These are phyloP conservation scores for Gambusia yucatana DNA, from an alignment of 2,797 vertebrate genomes.

Conservation along the genomic window DNA sequence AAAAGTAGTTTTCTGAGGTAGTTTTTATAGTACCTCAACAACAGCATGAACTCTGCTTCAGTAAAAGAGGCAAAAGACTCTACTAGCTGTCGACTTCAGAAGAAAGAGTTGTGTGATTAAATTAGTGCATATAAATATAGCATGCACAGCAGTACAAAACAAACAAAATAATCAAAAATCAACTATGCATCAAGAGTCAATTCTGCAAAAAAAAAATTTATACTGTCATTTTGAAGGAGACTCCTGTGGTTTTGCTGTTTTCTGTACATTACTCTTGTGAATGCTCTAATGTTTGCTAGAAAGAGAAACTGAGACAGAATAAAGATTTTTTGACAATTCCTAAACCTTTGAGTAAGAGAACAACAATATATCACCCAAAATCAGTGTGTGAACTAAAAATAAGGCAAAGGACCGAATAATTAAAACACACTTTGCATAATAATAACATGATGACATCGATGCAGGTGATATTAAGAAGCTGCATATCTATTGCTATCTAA, in stretches of 20 bases:
- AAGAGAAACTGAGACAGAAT: not conserved
- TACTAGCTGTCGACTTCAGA: not conserved
- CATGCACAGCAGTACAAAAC: not conserved
- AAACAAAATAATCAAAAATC: not conserved
- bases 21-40: conserved; percentile 29
- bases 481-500: not conserved
- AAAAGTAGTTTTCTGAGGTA: conserved; percentile 50
- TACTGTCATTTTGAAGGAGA: not conserved
- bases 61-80: not conserved
- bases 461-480: not conserved
- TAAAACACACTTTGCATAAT: not conserved
- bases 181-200: not conserved
- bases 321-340: not conserved
- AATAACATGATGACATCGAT: not conserved
- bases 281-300: not conserved
- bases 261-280: not conserved
- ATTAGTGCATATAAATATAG: not conserved
- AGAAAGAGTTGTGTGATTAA: not conserved
- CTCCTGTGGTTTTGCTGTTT: not conserved
- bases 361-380: not conserved
- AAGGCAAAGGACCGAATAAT: not conserved
- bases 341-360: not conserved
- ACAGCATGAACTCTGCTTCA: conserved; percentile 10
- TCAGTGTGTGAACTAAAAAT: not conserved
- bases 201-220: not conserved